Base-by-base conservation (phyloP, 2,888 invertebrate genomes). In the Drosophila buzzatii region DNA sequence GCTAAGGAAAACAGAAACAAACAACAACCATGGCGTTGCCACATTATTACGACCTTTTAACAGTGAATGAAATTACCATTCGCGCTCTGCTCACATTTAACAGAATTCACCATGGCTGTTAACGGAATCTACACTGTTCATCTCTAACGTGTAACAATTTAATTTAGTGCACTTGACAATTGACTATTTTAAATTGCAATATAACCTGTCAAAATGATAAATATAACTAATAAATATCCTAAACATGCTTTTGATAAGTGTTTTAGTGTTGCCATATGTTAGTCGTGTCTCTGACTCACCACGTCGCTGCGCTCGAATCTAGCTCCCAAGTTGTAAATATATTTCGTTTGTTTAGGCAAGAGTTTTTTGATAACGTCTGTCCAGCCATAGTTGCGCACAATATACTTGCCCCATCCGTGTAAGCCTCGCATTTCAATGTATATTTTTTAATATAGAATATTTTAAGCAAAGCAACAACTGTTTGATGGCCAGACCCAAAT, bases 321-420 rank as follows among this genome's bases (percentile, higher is more conserved):
- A 31, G 70, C 76, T 10, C 86, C 87, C 41, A 90, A 79, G 47
- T 91, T 91, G 62, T 90, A 91, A 42, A 91, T 69, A 73, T 81
- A 81, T 33, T 85, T 67, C 3, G 44, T 65, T 5, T 61, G 70
- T 8, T 57, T 71, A 12, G 82, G 79, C 23, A 85, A 41, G 9
- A 86, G 33, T 14, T 75, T 76, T 3, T 56, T 73, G 3, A 86
- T 42, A 3, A 72, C 66, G 33, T 73, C 56, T 27, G 66, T 63
- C 72, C 86, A 74, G 2, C 63, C 59, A 57, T 69, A 79, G 20
- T 67, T 63, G 14, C 79, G 71, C 8, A 65, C 31, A 27, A 73
- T 37, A 20, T 20, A 45, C 10, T 39, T 67, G 9, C 70, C 53
- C 39, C 20, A 57, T 14, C 66, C 62, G 1, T 81, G 56, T 5